Percentiles rank a stretch among this genome's conserved stretches.
Evolutionary conservation across 2,797 vertebrate genomes (phyloP).

Genomic region (Ispidina picta): DNA sequence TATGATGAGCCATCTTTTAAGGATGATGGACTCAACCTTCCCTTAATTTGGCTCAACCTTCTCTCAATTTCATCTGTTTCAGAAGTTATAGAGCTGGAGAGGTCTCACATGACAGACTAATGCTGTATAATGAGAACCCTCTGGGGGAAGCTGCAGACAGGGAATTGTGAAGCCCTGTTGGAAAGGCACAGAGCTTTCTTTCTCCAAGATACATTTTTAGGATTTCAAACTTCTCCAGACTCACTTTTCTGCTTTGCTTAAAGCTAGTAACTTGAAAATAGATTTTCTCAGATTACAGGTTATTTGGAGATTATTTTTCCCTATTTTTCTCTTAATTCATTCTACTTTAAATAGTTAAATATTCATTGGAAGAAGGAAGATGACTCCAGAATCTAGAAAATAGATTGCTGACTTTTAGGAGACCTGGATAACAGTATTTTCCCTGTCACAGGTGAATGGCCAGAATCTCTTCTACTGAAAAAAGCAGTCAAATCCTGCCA

Average conservation of each 20-base stretch:
- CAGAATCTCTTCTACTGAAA: neutral
- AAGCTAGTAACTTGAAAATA: neutral
- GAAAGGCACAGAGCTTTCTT: neutral
- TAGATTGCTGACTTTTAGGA: neutral
- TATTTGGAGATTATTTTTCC: neutral
- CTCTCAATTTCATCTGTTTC: neutral
- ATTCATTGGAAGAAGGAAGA: neutral
- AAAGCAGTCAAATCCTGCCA: neutral
- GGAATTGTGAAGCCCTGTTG: neutral
- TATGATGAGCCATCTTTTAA: neutral
- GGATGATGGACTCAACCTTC: neutral
- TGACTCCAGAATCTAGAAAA: neutral
- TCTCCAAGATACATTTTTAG: neutral
- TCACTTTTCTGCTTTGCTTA: neutral
- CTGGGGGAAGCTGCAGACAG: neutral
- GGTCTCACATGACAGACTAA: neutral
- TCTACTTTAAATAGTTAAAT: neutral
- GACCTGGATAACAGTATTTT: neutral
- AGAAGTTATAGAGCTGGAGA: neutral
- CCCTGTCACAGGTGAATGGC: neutral
- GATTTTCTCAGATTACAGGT: neutral
- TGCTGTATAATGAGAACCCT: neutral
- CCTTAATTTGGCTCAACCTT: neutral
- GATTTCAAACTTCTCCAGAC: neutral
- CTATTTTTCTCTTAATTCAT: neutral